Percentiles rank a stretch among this genome's conserved stretches.
These are phyloP conservation scores for Nemopilema nomurai DNA, from an alignment of 30 jellyfish, hydroid and myxozoan genomes.

Conservation along the genomic window DNA sequence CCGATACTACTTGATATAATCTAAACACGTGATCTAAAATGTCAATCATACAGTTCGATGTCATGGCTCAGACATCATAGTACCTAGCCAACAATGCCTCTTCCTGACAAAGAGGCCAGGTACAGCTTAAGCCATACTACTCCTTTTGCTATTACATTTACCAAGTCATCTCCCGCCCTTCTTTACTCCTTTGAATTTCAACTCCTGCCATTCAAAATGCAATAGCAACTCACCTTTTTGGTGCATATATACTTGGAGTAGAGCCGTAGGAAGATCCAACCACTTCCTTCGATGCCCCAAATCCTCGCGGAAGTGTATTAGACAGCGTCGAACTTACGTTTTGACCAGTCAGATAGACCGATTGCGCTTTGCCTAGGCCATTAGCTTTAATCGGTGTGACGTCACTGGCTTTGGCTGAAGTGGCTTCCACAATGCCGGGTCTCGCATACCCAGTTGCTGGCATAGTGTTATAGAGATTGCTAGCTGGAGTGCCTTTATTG, in stretches of 20 bases:
- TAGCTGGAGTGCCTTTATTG: not conserved
- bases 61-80: too few species aligned
- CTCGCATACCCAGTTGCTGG: not conserved
- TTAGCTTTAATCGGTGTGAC: too few species aligned
- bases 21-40: too few species aligned
- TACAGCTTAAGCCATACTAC: too few species aligned
- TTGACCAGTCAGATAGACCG: slow-evolving; percentile 36
- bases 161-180: too few species aligned
- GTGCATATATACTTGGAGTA: slow-evolving; percentile 20
- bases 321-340: slow-evolving; percentile 27
- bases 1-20: too few species aligned
- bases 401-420: slow-evolving; percentile 1
- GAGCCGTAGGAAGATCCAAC: not conserved
- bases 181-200: too few species aligned
- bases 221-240: slow-evolving; percentile 8
- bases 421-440: not conserved
- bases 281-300: slow-evolving; percentile 27
- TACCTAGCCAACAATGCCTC: too few species aligned
- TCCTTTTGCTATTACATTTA: too few species aligned
- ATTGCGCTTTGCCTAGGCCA: slow-evolving; percentile 3
- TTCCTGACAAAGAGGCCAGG: too few species aligned
- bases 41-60: too few species aligned
- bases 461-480: not conserved
- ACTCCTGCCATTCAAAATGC: not conserved
- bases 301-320: slow-evolving; percentile 35